phyloP scores from a whole-genome alignment of 2,797 vertebrate species.

The Discoglossus pictus region DNA sequence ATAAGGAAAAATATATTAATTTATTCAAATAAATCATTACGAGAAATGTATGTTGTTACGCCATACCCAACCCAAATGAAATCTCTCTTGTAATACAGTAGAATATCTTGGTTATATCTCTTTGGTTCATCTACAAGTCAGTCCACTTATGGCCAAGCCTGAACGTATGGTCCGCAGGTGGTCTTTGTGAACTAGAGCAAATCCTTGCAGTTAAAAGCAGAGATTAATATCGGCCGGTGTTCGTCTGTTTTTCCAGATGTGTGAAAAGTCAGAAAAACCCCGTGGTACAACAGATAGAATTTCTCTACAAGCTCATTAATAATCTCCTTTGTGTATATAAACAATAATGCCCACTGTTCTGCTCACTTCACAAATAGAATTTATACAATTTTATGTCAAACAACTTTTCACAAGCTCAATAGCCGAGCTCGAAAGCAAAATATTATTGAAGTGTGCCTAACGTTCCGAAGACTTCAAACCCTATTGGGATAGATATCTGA shows the following conservation, averaged over 20 bases:
- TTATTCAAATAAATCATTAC: no score
- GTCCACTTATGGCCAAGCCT: slow-evolving; percentile 30
- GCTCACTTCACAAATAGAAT: slow-evolving; percentile 49
- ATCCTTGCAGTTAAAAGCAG: slow-evolving; percentile 56
- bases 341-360: slow-evolving; percentile 62
- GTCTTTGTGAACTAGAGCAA: slow-evolving; percentile 58
- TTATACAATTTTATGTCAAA: slow-evolving; percentile 56
- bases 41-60: no score
- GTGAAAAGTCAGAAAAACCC: slow-evolving; percentile 58
- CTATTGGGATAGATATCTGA: background rate
- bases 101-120: no score
- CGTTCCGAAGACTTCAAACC: slow-evolving; percentile 37
- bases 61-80: no score
- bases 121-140: background rate
- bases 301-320: slow-evolving; percentile 64
- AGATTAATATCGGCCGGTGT: slow-evolving; percentile 60
- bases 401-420: slow-evolving; percentile 37
- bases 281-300: slow-evolving; percentile 63
- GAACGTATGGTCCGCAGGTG: slow-evolving; percentile 55
- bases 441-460: slow-evolving; percentile 51
- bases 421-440: slow-evolving; percentile 51
- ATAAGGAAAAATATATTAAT: no score
- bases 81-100: no score
- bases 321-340: slow-evolving; percentile 60
- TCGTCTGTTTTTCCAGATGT: slow-evolving; percentile 71